A percentile compares a stretch with the other conserved stretches of the same genome.
These are phyloP conservation scores for Cataglyphis hispanica DNA, from an alignment of 1,140 invertebrate genomes.

Conservation along the genomic window DNA sequence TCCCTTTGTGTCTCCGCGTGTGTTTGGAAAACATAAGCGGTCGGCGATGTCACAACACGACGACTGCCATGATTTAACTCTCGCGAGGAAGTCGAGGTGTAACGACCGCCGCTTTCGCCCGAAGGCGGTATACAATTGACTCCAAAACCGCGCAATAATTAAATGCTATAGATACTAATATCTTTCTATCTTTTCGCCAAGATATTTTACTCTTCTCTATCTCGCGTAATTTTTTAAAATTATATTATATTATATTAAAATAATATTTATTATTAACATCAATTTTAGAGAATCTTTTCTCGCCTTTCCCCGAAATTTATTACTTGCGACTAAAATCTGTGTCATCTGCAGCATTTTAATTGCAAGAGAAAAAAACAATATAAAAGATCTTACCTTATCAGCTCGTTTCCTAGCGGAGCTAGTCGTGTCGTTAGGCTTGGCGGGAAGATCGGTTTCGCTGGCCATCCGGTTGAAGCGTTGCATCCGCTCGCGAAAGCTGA, in stretches of 20 bases:
- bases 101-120: not conserved
- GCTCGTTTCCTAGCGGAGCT: slow-evolving; percentile 88
- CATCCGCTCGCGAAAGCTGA: slow-evolving; percentile 96
- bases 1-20: slow-evolving; percentile 36
- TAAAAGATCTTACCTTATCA: slow-evolving; percentile 88
- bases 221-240: too few relatives aligned
- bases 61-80: slow-evolving; percentile 20
- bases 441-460: slow-evolving; percentile 87
- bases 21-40: slow-evolving; percentile 50
- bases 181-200: not conserved
- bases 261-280: not conserved
- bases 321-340: not conserved
- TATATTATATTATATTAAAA: not conserved
- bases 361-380: not conserved
- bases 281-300: not conserved
- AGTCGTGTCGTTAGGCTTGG: slow-evolving; percentile 82
- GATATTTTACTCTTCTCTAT: not conserved
- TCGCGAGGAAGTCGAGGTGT: slow-evolving; percentile 24
- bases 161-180: not conserved
- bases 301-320: not conserved
- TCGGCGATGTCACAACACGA: slow-evolving; percentile 35
- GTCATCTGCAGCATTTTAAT: not conserved
- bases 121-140: not conserved
- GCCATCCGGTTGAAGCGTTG: slow-evolving; percentile 97
- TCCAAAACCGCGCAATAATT: not conserved